A percentile compares a stretch with the other conserved stretches of the same genome.
Conservation (phyloP, 30 jellyfish, hydroid and myxozoan species). For the Mastigias papua region DNA sequence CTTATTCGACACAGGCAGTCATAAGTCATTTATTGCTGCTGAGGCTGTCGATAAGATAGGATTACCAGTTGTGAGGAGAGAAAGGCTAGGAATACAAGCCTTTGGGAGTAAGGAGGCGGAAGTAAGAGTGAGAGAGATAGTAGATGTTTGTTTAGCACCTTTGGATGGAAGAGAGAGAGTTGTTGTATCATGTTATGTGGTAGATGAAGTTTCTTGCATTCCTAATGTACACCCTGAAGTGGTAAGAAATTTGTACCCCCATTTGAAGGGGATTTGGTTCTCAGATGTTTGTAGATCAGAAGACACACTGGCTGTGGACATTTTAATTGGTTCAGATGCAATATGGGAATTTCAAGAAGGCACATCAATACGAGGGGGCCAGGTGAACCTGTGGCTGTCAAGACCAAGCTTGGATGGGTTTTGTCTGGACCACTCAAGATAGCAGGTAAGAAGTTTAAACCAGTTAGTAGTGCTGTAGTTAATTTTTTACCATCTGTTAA, state of each 20-base stretch:
- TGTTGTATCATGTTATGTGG: slow-evolving; percentile 42
- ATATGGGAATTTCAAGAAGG: too few relatives aligned
- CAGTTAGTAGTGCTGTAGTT: too few relatives aligned
- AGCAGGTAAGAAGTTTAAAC: slow-evolving; percentile 3
- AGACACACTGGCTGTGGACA: slow-evolving; percentile 22
- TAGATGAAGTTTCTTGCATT: slow-evolving; percentile 32
- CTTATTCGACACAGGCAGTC: slow-evolving; percentile 26
- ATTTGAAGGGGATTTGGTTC: too few relatives aligned
- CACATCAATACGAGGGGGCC: too few relatives aligned
- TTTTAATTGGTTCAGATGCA: slow-evolving; percentile 5
- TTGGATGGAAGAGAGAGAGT: neutral
- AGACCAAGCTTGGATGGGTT: too few relatives aligned
- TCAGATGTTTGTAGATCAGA: slow-evolving; percentile 37
- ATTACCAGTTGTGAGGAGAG: neutral
- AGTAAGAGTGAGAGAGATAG: neutral
- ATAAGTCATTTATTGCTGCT: slow-evolving; percentile 2
- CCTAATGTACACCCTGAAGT: slow-evolving; percentile 42
- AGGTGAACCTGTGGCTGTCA: slow-evolving; percentile 44
- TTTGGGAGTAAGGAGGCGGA: too few relatives aligned
- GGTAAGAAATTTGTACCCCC: too few relatives aligned
- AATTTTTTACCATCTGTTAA: too few relatives aligned
- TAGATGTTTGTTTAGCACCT: too few relatives aligned
- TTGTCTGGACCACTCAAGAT: too few relatives aligned
- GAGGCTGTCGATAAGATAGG: neutral
- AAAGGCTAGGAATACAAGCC: neutral